Evolutionary conservation across 1,140 invertebrate species (phyloP).

Genomic region (Vanessa atalanta): DNA sequence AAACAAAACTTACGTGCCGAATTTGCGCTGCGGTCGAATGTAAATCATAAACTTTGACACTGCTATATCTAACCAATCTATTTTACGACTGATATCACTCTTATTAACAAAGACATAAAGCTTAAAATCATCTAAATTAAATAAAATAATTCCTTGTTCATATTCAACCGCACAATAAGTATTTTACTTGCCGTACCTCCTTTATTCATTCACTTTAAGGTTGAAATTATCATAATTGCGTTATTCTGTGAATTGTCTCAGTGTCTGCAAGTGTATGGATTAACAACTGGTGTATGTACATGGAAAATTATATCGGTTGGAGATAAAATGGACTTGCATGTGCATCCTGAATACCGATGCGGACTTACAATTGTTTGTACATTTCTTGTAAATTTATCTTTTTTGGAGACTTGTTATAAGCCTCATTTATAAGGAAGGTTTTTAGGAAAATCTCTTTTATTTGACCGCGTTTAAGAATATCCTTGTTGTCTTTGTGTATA

Average conservation of each 20-base stretch:
- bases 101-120: neutral
- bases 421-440: no score
- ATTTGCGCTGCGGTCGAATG: conserved; percentile 8
- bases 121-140: neutral
- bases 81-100: neutral
- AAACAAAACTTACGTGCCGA: conserved; percentile 10
- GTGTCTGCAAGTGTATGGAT: neutral
- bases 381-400: neutral
- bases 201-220: neutral
- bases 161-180: neutral
- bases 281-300: conserved; percentile 10
- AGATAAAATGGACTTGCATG: conserved; percentile 14
- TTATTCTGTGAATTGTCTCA: neutral
- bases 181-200: neutral
- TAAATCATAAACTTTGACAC: conserved; percentile 26
- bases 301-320: conserved; percentile 15
- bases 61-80: neutral
- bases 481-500: no score
- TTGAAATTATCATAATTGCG: conserved; percentile 3
- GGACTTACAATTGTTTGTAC: neutral
- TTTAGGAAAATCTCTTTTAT: no score
- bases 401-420: no score
- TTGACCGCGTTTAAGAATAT: no score
- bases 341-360: conserved; percentile 9
- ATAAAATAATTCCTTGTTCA: neutral